These are phyloP conservation scores for Synergus laeviventris DNA, from an alignment of 2,888 invertebrate genomes.

Conservation along the genomic window DNA sequence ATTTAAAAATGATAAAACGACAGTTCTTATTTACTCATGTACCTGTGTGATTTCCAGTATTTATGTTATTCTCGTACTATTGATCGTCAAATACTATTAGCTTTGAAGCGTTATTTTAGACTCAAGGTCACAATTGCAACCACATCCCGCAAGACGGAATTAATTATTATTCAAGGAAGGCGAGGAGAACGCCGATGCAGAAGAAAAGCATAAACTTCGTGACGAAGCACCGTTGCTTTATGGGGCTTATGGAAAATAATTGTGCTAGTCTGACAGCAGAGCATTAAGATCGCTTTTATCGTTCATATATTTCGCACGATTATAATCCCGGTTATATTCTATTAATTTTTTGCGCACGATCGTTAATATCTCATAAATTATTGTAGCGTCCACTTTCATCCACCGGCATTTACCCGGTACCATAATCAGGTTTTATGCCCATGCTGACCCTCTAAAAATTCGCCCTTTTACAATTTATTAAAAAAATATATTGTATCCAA, in stretches of 20 bases:
- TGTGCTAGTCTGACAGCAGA: constrained; percentile 8
- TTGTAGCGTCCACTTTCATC: not conserved
- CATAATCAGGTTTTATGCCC: constrained; percentile 10
- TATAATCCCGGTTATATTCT: not conserved
- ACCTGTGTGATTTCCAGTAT: not conserved
- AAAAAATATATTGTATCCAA: not conserved
- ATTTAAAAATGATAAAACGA: not conserved
- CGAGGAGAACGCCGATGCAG: constrained; percentile 6
- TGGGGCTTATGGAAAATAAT: constrained; percentile 23
- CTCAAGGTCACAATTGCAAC: constrained; percentile 10
- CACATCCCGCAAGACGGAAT: not conserved
- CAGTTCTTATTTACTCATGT: not conserved
- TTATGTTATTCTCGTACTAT: constrained; percentile 21
- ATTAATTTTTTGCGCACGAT: constrained; percentile 1
- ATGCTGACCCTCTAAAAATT: not conserved
- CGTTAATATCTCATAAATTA: constrained; percentile 18
- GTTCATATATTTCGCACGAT: not conserved
- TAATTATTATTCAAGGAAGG: constrained; percentile 25
- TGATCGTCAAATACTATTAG: constrained; percentile 21
- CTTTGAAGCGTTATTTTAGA: not conserved
- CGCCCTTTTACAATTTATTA: constrained; percentile 7
- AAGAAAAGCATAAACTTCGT: constrained; percentile 19
- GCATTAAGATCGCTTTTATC: not conserved
- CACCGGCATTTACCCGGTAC: not conserved
- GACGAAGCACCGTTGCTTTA: constrained; percentile 8